A percentile compares a stretch with the other conserved stretches of the same genome.
These are phyloP conservation scores for Proteles cristata DNA, from an alignment of 2,113 vertebrate species.

Conservation along the genomic window DNA sequence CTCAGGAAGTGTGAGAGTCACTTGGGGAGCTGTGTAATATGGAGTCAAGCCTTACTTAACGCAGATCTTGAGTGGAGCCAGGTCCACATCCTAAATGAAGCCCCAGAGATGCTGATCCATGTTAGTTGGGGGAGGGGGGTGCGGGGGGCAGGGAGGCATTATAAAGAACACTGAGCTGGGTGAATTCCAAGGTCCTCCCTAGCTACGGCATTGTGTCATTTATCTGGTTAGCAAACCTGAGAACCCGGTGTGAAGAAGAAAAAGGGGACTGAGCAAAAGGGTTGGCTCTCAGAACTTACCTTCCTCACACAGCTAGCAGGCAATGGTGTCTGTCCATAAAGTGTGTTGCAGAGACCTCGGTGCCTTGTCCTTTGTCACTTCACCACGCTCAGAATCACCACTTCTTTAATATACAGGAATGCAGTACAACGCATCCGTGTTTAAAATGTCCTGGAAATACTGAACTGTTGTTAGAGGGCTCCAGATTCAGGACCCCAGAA, in stretches of 20 bases:
- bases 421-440: background rate
- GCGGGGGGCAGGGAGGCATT: too few species aligned
- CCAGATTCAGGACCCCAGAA: background rate
- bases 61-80: background rate
- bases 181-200: background rate
- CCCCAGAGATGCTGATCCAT: background rate
- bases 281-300: background rate
- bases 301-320: accelerated
- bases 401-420: too few species aligned
- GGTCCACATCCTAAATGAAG: background rate
- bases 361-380: background rate
- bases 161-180: background rate
- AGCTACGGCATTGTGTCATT: background rate
- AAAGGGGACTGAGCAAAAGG: background rate
- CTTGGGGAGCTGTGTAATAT: background rate
- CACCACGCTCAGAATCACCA: background rate
- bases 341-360: background rate
- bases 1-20: background rate
- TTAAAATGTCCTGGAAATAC: background rate
- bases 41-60: background rate
- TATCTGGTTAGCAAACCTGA: background rate
- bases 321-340: accelerated
- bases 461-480: background rate
- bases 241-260: background rate
- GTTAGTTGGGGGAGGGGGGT: background rate